These are phyloP conservation scores for Neogale vison DNA, from an alignment of 2,113 vertebrate species.

Conservation along the genomic window DNA sequence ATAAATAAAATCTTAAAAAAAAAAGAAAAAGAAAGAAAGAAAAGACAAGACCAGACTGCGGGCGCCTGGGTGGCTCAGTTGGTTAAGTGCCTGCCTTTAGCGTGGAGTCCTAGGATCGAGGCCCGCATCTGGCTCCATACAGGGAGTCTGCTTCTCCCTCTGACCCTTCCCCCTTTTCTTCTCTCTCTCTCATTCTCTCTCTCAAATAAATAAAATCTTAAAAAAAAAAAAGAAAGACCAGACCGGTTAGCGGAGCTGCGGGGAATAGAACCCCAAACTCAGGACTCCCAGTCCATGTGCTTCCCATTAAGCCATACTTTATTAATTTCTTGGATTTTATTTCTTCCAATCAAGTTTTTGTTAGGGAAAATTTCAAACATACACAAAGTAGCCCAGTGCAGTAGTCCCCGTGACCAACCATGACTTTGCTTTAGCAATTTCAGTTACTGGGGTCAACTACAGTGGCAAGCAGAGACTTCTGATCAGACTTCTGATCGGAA, in stretches of 20 bases:
- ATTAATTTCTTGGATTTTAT: neutral
- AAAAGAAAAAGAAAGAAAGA: too few species aligned
- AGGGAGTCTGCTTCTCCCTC: too few species aligned
- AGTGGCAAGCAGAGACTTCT: neutral
- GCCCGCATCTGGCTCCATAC: too few species aligned
- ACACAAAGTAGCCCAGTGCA: neutral
- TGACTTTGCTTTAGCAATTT: neutral
- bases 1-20: too few species aligned
- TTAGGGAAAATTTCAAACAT: neutral
- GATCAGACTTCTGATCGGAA: neutral
- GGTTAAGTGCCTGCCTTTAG: too few species aligned
- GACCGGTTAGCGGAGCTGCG: neutral
- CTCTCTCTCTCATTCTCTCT: too few species aligned
- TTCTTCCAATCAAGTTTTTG: neutral
- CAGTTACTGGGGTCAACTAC: neutral
- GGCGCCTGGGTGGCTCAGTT: too few species aligned
- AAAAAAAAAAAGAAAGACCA: neutral
- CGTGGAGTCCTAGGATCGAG: too few species aligned
- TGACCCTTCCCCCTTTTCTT: too few species aligned
- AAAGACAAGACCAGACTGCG: neutral
- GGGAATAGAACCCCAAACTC: neutral
- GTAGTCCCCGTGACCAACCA: neutral
- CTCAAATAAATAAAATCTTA: too few species aligned
- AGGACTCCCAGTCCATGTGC: neutral
- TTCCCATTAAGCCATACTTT: neutral